A percentile compares a stretch with the other conserved stretches of the same genome.
Conservation (phyloP, 2,888 invertebrate genomes). For the Furcula furcula region DNA sequence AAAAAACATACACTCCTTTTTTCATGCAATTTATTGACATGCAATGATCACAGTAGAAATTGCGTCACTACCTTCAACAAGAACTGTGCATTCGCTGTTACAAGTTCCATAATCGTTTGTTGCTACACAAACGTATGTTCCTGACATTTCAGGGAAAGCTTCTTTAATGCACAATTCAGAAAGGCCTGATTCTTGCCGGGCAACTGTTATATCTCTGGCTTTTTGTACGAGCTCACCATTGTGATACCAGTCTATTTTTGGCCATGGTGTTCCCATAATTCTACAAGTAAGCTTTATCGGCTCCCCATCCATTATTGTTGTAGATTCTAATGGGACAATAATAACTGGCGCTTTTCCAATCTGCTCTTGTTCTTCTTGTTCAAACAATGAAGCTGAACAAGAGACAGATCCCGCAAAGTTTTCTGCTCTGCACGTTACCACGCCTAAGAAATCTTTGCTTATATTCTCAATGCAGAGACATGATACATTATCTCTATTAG, state of each 20-base stretch:
- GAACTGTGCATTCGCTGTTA: constrained; percentile 87
- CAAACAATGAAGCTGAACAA: constrained; percentile 88
- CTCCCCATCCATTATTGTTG: constrained; percentile 95
- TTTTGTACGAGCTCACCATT: constrained; percentile 86
- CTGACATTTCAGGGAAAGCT: constrained; percentile 95
- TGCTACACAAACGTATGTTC: constrained; percentile 92
- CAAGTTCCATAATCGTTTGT: constrained; percentile 92
- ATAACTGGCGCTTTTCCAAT: constrained; percentile 86
- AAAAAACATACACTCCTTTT: constrained; percentile 18
- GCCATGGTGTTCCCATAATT: constrained; percentile 89
- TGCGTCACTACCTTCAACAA: constrained; percentile 88
- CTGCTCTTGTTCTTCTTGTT: constrained; percentile 76
- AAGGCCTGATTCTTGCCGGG: constrained; percentile 88
- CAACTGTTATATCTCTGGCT: constrained; percentile 88
- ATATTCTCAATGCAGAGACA: constrained; percentile 89
- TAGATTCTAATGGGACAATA: constrained; percentile 85
- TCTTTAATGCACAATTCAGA: constrained; percentile 91
- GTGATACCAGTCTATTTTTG: constrained; percentile 91
- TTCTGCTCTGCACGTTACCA: constrained; percentile 93
- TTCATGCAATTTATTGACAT: constrained; percentile 46
- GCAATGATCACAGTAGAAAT: constrained; percentile 45
- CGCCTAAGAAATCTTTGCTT: constrained; percentile 85
- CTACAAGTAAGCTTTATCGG: constrained; percentile 88
- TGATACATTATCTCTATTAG: constrained; percentile 88
- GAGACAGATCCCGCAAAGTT: constrained; percentile 95